Conservation (phyloP, 2,888 invertebrate species). For the Mimachlamys varia region DNA sequence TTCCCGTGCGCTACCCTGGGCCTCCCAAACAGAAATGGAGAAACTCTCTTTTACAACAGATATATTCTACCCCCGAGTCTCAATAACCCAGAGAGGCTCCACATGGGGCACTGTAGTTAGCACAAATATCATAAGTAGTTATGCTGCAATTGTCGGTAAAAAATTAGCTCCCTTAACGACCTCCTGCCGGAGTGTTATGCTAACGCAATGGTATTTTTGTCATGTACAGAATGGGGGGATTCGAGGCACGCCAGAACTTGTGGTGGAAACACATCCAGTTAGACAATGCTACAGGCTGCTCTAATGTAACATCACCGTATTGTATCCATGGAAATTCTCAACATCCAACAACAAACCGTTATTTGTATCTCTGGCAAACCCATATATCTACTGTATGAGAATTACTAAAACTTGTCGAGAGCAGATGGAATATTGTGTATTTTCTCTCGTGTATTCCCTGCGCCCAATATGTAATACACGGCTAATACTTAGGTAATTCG, state of each 20-base stretch:
- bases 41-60: conserved; percentile 9
- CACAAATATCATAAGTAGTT: conserved; percentile 34
- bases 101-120: conserved; percentile 5
- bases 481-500: neutral
- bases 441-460: neutral
- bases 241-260: neutral
- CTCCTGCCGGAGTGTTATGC: neutral
- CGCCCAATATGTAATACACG: neutral
- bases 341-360: conserved; percentile 25
- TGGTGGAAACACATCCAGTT: neutral
- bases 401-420: neutral
- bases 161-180: neutral
- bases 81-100: neutral
- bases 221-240: conserved; percentile 32
- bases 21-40: conserved; percentile 3
- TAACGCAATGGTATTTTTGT: conserved; percentile 29
- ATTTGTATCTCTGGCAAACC: conserved; percentile 5
- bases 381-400: neutral
- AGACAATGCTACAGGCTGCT: conserved; percentile 3
- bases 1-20: neutral
- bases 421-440: conserved; percentile 11
- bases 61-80: conserved; percentile 16
- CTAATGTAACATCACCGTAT: neutral
- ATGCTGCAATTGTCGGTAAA: conserved; percentile 26
- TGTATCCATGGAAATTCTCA: conserved; percentile 25